phyloP scores from a whole-genome alignment of 1,140 invertebrate genomes.

The Pinna nobilis region DNA sequence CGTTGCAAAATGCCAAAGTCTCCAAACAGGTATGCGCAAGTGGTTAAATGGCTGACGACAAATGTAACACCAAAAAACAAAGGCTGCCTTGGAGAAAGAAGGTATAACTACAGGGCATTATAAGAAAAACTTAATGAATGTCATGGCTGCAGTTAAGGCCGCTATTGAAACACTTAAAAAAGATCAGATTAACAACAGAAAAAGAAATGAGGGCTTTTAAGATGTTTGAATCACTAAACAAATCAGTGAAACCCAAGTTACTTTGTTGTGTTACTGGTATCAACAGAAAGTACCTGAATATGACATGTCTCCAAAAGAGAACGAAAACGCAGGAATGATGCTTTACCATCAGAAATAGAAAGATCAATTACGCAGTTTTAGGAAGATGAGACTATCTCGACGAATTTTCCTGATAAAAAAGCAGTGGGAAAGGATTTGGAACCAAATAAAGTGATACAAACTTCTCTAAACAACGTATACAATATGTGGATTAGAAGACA shows the following conservation, averaged over 20 bases:
- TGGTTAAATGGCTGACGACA: neutral
- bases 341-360: conserved; percentile 5
- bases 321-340: conserved; percentile 30
- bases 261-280: too few relatives aligned
- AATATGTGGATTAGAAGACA: conserved; percentile 11
- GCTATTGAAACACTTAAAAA: conserved; percentile 4
- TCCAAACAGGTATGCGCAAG: neutral
- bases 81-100: neutral
- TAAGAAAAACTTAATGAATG: too few relatives aligned
- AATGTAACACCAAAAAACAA: neutral
- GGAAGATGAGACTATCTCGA: conserved; percentile 7
- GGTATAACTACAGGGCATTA: too few relatives aligned
- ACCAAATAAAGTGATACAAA: neutral
- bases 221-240: too few relatives aligned
- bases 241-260: too few relatives aligned
- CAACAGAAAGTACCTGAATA: conserved; percentile 7
- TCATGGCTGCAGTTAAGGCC: neutral
- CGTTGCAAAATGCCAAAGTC: conserved; percentile 5
- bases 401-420: conserved; percentile 26
- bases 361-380: conserved; percentile 4
- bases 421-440: conserved; percentile 2
- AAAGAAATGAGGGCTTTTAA: neutral
- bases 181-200: conserved; percentile 4
- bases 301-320: conserved; percentile 7
- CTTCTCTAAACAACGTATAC: neutral